Percentiles rank a stretch among this genome's conserved stretches.
Conservation (phyloP, 1,140 invertebrate species). For the Procambarus clarkii region DNA sequence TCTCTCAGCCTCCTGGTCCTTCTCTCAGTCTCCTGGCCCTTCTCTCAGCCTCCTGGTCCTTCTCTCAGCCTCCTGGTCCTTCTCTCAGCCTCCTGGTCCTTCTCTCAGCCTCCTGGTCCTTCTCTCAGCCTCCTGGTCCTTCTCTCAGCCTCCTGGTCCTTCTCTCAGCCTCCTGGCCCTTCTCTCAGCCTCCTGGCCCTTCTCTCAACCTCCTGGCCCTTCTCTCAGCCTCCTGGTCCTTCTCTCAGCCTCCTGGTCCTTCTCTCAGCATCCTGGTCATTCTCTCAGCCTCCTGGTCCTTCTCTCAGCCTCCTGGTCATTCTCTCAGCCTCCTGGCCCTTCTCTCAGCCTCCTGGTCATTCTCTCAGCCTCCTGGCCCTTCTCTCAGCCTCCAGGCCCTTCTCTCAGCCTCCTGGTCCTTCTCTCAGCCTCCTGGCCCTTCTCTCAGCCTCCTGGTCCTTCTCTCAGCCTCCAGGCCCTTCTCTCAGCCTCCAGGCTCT, state of each 20-base stretch:
- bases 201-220: neutral
- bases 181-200: neutral
- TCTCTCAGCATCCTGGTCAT: neutral
- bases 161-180: neutral
- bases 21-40: neutral
- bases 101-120: too few species aligned
- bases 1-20: neutral
- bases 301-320: too few species aligned
- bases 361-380: neutral
- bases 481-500: neutral
- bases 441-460: neutral
- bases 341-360: too few species aligned
- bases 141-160: too few species aligned
- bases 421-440: neutral
- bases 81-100: neutral
- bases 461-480: neutral
- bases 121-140: too few species aligned
- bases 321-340: too few species aligned
- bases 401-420: neutral
- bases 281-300: neutral
- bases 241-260: neutral
- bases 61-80: neutral
- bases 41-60: neutral
- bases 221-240: neutral
- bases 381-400: neutral